These are phyloP conservation scores for Myrmecophaga tridactyla DNA, from an alignment of 2,113 vertebrate genomes.

Conservation along the genomic window DNA sequence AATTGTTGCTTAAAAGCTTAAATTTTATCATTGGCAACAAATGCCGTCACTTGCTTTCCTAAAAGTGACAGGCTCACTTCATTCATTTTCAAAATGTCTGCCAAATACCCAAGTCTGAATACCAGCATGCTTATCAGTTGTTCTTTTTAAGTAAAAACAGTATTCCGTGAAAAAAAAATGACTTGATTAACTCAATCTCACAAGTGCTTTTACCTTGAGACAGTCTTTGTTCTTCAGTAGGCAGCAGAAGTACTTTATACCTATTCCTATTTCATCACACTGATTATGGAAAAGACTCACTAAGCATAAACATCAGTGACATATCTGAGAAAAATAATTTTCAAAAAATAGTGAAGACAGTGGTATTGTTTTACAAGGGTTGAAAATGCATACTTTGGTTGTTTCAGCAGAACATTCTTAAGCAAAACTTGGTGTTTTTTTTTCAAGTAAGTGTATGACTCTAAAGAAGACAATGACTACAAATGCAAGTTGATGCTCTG, in stretches of 20 bases:
- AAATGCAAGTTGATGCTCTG: background rate
- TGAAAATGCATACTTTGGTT: background rate
- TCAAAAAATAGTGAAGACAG: background rate
- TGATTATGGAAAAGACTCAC: background rate
- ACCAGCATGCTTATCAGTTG: background rate
- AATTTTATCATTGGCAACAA: background rate
- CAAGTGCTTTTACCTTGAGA: background rate
- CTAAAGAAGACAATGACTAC: background rate
- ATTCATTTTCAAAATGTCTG: background rate
- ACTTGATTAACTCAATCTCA: background rate
- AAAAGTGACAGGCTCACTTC: background rate
- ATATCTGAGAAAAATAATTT: constrained; percentile 11
- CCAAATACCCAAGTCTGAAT: background rate
- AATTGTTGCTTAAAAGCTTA: background rate
- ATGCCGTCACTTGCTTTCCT: background rate
- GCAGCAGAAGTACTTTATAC: too few species aligned
- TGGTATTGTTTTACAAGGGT: background rate
- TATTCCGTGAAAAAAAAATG: background rate
- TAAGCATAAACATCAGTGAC: background rate
- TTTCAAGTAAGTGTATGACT: fast-evolving
- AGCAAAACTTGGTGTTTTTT: background rate
- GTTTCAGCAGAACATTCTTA: background rate
- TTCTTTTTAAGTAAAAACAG: background rate
- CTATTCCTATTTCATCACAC: background rate
- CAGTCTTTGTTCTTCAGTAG: background rate